phyloP scores from a whole-genome alignment of 2,888 invertebrate species.

The Lumbricus terrestris region DNA sequence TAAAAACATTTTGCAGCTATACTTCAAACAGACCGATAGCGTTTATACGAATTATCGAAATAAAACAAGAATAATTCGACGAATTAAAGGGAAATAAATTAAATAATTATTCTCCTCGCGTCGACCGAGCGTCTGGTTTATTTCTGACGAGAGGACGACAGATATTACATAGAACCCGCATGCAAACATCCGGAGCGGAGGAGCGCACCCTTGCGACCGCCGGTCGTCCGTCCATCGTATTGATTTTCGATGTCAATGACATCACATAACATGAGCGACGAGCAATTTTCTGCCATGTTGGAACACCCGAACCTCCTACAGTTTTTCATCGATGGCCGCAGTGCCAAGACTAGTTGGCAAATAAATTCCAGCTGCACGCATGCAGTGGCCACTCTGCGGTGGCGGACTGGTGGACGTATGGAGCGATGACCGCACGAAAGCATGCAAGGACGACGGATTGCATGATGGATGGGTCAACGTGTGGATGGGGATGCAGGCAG shows the following conservation, averaged over 20 bases:
- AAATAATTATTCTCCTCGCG: background rate
- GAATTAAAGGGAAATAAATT: background rate
- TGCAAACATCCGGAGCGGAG: background rate
- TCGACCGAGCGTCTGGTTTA: background rate
- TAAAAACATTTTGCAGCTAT: background rate
- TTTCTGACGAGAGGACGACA: background rate
- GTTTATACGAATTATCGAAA: background rate
- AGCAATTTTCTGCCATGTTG: slow-evolving; percentile 3
- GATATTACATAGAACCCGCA: too few relatives aligned
- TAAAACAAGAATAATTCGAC: background rate
- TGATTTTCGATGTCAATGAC: slow-evolving; percentile 13
- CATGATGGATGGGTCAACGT: background rate
- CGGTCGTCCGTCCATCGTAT: background rate
- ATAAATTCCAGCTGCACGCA: slow-evolving; percentile 3
- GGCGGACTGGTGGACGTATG: background rate
- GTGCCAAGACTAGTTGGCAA: background rate
- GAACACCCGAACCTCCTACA: background rate
- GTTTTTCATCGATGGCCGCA: background rate
- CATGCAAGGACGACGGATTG: background rate
- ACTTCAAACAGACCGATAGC: background rate
- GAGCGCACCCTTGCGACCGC: background rate
- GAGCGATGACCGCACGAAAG: background rate
- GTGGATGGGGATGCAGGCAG: background rate
- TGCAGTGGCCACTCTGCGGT: background rate
- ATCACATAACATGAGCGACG: background rate